Conservation (phyloP, 2,113 vertebrate genomes). For the Hepsetus odoe region DNA sequence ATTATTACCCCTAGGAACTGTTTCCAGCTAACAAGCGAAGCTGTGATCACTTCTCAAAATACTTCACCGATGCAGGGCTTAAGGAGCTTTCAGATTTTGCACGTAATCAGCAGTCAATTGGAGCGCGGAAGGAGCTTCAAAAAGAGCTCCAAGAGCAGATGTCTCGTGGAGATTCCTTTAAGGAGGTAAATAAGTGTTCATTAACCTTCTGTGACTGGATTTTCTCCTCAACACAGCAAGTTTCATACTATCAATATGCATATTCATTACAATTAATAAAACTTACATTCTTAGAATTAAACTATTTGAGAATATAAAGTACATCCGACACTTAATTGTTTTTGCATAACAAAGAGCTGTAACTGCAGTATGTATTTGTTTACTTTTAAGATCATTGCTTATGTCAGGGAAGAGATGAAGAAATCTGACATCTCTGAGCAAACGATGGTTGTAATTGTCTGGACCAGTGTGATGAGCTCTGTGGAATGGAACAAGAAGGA, state of each 20-base stretch:
- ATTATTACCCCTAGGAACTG: conserved; percentile 81
- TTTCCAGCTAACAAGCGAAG: conserved; percentile 99
- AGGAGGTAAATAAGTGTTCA: conserved; percentile 78
- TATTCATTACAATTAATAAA: too few relatives aligned
- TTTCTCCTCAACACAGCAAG: too few relatives aligned
- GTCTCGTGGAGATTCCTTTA: conserved; percentile 89
- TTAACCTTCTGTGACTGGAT: background rate
- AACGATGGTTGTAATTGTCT: conserved; percentile 90
- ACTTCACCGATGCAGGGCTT: conserved; percentile 96
- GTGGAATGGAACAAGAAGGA: conserved; percentile 99
- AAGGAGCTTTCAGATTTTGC: conserved; percentile 97
- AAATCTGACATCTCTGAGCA: conserved; percentile 94
- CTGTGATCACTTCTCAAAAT: conserved; percentile 97
- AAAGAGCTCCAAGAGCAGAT: conserved; percentile 98
- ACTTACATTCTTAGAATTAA: too few relatives aligned
- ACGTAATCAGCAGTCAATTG: conserved; percentile 95
- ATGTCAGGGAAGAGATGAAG: conserved; percentile 96
- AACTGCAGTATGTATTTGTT: too few relatives aligned
- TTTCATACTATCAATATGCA: too few relatives aligned
- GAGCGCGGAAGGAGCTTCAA: conserved; percentile 94
- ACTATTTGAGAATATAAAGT: too few relatives aligned
- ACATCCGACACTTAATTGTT: too few relatives aligned
- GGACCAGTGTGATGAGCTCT: conserved; percentile 96
- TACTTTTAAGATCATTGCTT: conserved; percentile 83
- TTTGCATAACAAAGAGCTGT: too few relatives aligned